A percentile compares a stretch with the other conserved stretches of the same genome.
These are phyloP conservation scores for Fregata magnificens DNA, from an alignment of 2,113 vertebrate genomes.

Conservation along the genomic window DNA sequence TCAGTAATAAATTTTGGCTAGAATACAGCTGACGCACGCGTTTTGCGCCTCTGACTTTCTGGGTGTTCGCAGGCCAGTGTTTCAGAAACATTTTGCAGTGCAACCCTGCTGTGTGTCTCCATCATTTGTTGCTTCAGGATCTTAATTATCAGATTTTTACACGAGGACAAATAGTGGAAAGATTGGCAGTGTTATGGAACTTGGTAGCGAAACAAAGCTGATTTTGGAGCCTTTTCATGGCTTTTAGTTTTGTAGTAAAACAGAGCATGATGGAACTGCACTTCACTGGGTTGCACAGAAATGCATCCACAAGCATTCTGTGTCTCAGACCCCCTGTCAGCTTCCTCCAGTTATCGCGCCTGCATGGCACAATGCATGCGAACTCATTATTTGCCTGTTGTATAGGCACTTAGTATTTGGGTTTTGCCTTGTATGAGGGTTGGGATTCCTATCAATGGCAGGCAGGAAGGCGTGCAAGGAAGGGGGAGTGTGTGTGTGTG, in stretches of 20 bases:
- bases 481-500: not conserved
- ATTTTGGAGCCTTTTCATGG: not conserved
- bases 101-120: not conserved
- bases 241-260: not conserved
- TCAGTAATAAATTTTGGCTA: constrained; percentile 25
- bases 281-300: rapidly evolving
- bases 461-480: not conserved
- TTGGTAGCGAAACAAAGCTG: not conserved
- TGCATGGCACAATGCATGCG: rapidly evolving
- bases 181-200: not conserved
- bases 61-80: not conserved
- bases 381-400: rapidly evolving
- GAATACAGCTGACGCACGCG: not conserved
- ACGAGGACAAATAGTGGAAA: not conserved
- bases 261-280: not conserved
- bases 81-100: not conserved
- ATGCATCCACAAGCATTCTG: not conserved
- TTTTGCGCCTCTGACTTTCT: not conserved
- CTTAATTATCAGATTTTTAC: not conserved
- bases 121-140: not conserved
- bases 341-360: not conserved
- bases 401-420: not conserved
- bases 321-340: not conserved
- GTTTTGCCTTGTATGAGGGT: not conserved
- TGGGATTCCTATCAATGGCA: not conserved